phyloP scores from a whole-genome alignment of 2,797 vertebrate species.

The Sardinella longiceps region DNA sequence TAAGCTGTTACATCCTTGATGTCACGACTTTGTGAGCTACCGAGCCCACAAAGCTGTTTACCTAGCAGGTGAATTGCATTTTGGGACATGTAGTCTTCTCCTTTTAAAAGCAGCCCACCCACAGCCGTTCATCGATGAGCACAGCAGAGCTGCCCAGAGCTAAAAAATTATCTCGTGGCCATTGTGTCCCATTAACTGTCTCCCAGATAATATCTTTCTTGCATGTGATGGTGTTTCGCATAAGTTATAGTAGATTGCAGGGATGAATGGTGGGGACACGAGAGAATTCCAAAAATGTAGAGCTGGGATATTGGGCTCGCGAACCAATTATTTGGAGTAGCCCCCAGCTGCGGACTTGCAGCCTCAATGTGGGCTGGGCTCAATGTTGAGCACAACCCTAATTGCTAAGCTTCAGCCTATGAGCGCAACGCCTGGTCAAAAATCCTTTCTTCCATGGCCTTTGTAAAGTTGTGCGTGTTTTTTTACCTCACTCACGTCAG shows the following conservation, averaged over 20 bases:
- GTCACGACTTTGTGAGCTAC: background rate
- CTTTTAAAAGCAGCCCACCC: background rate
- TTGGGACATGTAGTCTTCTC: slow-evolving; percentile 11
- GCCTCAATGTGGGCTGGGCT: too few relatives aligned
- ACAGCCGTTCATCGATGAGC: background rate
- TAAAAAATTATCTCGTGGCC: background rate
- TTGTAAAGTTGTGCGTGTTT: too few relatives aligned
- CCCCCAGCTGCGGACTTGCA: too few relatives aligned
- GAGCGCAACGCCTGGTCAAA: too few relatives aligned
- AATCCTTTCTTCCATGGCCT: too few relatives aligned
- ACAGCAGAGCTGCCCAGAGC: background rate
- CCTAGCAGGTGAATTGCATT: slow-evolving; percentile 12
- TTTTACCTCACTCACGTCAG: too few relatives aligned
- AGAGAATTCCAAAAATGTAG: slow-evolving; percentile 15
- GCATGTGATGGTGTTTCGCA: slow-evolving; percentile 27
- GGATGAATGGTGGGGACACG: background rate
- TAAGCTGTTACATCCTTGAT: background rate
- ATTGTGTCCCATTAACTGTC: background rate
- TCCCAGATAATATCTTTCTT: slow-evolving; percentile 20
- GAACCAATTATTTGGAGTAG: slow-evolving; percentile 12
- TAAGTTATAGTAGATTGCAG: background rate
- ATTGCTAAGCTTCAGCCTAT: too few relatives aligned
- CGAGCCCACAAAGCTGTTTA: slow-evolving; percentile 12
- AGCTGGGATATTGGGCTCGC: background rate
- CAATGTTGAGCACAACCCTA: too few relatives aligned